Base-by-base conservation (phyloP, 2,888 invertebrate genomes). In the Tenthredo amoena region DNA sequence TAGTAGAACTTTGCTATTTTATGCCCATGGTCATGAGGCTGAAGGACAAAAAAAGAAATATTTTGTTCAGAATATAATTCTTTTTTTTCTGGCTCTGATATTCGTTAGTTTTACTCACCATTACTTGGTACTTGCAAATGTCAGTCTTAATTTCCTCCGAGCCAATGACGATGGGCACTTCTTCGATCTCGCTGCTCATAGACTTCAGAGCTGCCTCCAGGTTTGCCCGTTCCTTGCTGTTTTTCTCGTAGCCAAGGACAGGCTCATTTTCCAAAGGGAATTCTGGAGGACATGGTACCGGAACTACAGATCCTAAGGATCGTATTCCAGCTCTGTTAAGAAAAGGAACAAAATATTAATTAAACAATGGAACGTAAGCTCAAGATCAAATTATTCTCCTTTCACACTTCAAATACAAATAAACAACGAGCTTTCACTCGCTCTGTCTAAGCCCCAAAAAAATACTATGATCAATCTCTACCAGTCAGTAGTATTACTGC, bases 111-210 rank as follows among this genome's bases (percentile, higher is more conserved):
- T 21, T 40, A 81, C 93, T 91, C 91, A 95, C 95, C 95, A 95
- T 95, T 87, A 96, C 96, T 96, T 99, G 99, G 92, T 96, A 96
- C 89, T 95, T 95, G 84, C 96, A 96, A 90, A 96, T 95, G 86
- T 96, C 95, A 0, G 97, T 97, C 89, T 95, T 95, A 89, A 97
- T 96, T 92, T 97, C 97, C 93, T 99, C 96, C 88, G 97, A 97
- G n/a, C 99, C 99, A 92, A 99, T 98, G n/a, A 99, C 96, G 92
- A 99, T 97, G 10, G 99, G 99, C 86, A 99, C 96, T 88, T 99
- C 99, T 91, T 97, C 97, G 86, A 96, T 96, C 85, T 94, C 94
- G 37, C 94, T 93, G 15, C 96, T 94, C 87, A 96, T 95, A 86
- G 96, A 94, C 87, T 96, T 94, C 68, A 99, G 94, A 74, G 96